Base-by-base conservation (phyloP, 2,113 vertebrate genomes). In the Cromileptes altivelis region DNA sequence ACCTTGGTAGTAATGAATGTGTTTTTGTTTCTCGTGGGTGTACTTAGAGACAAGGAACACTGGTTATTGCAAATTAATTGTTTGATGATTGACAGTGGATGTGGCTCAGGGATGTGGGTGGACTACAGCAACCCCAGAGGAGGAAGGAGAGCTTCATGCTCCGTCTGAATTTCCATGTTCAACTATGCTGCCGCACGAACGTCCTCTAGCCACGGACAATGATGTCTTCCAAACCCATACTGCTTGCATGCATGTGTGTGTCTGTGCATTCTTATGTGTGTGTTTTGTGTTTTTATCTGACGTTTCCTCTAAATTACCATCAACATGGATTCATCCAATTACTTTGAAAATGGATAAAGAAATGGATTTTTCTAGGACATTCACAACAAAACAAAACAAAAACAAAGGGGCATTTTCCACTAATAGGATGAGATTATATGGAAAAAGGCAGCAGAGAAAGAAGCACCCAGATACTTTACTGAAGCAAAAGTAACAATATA, bases 121-220 rank as follows among this genome's bases (percentile, higher is more conserved):
- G 33, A 50, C n/a, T 23, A 23, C 19, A 74, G 69, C 50, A 52
- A 13, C 50, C 42, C 55, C 63, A 63, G 49, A 84, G 61, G 70
- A 84, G 64, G 55, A 79, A 81, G 75, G 27, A 21, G 15, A 79
- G 68, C 58, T 45, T 70, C 23, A 70, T 27, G 69, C 76, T 72
- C 49, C 14, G 58, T 61, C 70, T 82, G 49, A 82, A 78, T 92
- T 85, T 92, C 80, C 57, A 86, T 88, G 87, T 86, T 86, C 49
- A 77, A 17, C 85, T 86, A 61, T 89, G 81, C 70, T 78, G 74
- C 67, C 52, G 19, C 80, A 80, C 1, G 1, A 78, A 81, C 63
- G 47, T 73, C 81, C 74, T 67, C 40, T 40, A 75, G 78, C 81
- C 84, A 81, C 77, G 52, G 78, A 78, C 78, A 18, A 17, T 63